Conservation (phyloP, 2,888 invertebrate species). For the Dasypolia templi region DNA sequence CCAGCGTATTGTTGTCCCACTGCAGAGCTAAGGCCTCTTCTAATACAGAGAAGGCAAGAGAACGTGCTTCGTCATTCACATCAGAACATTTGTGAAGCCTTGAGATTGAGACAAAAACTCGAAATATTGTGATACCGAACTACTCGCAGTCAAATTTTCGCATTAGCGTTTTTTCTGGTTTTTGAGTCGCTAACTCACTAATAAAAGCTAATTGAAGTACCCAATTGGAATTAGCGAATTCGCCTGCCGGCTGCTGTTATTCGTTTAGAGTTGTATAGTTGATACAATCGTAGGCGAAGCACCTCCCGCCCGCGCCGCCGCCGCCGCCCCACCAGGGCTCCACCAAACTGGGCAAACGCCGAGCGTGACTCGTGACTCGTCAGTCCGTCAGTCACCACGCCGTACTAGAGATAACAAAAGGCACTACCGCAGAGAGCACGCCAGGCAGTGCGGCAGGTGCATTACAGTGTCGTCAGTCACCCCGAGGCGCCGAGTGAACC, state of each 20-base stretch:
- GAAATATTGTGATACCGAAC: not conserved
- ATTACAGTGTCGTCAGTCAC: too few species aligned
- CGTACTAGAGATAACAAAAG: too few species aligned
- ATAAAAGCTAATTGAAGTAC: not conserved
- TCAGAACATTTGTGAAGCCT: not conserved
- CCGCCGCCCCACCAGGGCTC: too few species aligned
- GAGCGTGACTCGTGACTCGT: slow-evolving; percentile 11
- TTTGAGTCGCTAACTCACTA: not conserved
- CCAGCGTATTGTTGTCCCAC: not conserved
- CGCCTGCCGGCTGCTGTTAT: not conserved
- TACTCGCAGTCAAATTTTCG: not conserved
- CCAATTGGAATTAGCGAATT: not conserved
- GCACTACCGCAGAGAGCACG: too few species aligned
- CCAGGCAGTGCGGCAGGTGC: too few species aligned
- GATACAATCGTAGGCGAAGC: not conserved
- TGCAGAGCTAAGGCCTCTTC: not conserved
- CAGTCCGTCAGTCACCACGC: not conserved
- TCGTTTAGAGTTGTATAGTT: not conserved
- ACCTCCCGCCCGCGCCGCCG: too few species aligned
- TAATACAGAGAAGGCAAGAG: not conserved
- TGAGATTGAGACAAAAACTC: not conserved
- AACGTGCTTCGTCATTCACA: not conserved
- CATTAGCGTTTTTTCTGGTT: not conserved
- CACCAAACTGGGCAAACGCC: not conserved
- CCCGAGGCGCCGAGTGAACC: too few species aligned